These are phyloP conservation scores for Phytoseiulus persimilis DNA, from an alignment of 2,888 invertebrate genomes.

Conservation along the genomic window DNA sequence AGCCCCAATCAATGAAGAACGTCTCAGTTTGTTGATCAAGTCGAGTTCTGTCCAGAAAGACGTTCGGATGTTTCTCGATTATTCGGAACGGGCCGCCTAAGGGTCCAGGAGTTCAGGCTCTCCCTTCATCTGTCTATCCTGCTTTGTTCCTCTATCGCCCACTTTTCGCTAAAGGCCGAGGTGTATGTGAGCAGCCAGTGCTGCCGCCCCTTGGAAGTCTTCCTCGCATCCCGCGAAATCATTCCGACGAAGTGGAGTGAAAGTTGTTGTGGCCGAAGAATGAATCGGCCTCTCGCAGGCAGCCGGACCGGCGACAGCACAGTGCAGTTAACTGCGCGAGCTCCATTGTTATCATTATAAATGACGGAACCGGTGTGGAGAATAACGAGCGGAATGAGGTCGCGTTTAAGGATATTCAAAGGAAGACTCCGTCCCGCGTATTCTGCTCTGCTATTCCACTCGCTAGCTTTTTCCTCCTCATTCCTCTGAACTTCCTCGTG, in stretches of 20 bases:
- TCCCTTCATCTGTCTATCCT: background rate
- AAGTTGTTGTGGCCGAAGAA: constrained; percentile 5
- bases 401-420: background rate
- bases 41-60: background rate
- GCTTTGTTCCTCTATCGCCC: background rate
- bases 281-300: background rate
- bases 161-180: background rate
- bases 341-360: background rate
- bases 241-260: background rate
- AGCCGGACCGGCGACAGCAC: background rate
- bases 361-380: background rate
- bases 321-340: background rate
- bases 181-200: background rate
- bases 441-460: background rate
- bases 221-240: background rate
- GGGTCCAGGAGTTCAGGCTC: background rate
- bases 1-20: background rate
- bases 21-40: background rate
- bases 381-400: background rate
- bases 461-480: background rate
- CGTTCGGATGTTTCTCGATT: background rate
- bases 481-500: background rate
- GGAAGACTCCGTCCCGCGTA: background rate
- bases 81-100: no score
- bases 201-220: background rate